Evolutionary conservation across 2,797 vertebrate genomes (phyloP), one percentile per base, ranked within the genome.

Genomic region (Sparidentex hasta): DNA sequence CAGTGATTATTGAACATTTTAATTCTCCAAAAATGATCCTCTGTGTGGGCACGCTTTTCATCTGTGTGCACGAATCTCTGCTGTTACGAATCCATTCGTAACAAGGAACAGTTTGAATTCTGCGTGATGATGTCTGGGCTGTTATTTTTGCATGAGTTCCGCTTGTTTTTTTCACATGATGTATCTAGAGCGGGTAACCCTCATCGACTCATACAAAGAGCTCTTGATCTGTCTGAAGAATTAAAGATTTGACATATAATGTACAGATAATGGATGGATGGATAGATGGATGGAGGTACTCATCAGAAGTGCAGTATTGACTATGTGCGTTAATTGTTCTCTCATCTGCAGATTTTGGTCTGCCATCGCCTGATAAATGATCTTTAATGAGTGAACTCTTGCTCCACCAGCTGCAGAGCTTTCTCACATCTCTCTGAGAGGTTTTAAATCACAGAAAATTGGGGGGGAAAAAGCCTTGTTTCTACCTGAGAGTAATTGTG

Each of bases 291-390:
- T n/a, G n/a, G n/a, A n/a, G 54, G 33, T 27, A 62, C 43, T 69
- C 58, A 82, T 80, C 78, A 61, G n/a, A 71, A 46, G 43, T 51
- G 48, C 11, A 48, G 5, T 43, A 80, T 63, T 62, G 80, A 85
- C 76, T 71, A 16, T 14, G 20, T 59, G 12, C 12, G 76, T 83
- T 11, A 59, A 80, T 63, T 56, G 38, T 9, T 48, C 21, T 79
- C 56, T 84, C 43, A 61, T 41, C 25, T 65, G 73, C 41, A 65
- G 14, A 52, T 20, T 43, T 13, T 76, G 65, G 11, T 59, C 17
- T 65, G 17, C 7, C 44, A 1, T 3, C n/a, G 29, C 33, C 21
- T 70, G 57, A 65, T 55, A 2, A 71, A 73, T 17, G 0, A 23
- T 23, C 20, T 48, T 18, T 25, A 20, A 63, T 41, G 23, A 11